A percentile compares a stretch with the other conserved stretches of the same genome.
These are phyloP conservation scores for Aphrocallistes beatrix DNA, from an alignment of 37 sponge, comb jelly and placozoan species.

Conservation along the genomic window DNA sequence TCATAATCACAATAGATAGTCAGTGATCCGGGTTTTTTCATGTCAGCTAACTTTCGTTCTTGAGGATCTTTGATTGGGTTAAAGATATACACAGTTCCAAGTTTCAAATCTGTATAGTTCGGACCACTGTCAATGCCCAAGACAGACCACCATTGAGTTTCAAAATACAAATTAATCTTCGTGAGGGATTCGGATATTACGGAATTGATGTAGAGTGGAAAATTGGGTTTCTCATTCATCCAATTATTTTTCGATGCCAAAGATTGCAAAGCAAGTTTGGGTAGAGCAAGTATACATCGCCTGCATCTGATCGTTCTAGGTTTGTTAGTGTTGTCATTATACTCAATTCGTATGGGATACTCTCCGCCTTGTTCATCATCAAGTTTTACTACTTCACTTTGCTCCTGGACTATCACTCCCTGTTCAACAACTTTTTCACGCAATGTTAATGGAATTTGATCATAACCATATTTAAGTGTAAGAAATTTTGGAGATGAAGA, in stretches of 20 bases:
- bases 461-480: neutral
- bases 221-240: neutral
- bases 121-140: neutral
- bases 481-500: neutral
- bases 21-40: neutral
- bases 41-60: neutral
- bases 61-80: neutral
- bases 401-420: neutral
- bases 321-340: neutral
- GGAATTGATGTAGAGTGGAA: neutral
- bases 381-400: neutral
- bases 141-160: neutral
- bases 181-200: neutral
- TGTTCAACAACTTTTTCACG: neutral
- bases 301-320: neutral
- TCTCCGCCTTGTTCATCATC: neutral
- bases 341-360: neutral
- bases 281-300: neutral
- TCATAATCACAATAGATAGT: neutral
- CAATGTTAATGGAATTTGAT: neutral
- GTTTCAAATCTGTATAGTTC: neutral
- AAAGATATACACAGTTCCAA: neutral
- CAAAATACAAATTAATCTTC: neutral
- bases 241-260: neutral
- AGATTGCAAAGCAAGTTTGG: neutral